Evolutionary conservation across 2,113 vertebrate genomes (phyloP).

Genomic region (Tachycineta bicolor): DNA sequence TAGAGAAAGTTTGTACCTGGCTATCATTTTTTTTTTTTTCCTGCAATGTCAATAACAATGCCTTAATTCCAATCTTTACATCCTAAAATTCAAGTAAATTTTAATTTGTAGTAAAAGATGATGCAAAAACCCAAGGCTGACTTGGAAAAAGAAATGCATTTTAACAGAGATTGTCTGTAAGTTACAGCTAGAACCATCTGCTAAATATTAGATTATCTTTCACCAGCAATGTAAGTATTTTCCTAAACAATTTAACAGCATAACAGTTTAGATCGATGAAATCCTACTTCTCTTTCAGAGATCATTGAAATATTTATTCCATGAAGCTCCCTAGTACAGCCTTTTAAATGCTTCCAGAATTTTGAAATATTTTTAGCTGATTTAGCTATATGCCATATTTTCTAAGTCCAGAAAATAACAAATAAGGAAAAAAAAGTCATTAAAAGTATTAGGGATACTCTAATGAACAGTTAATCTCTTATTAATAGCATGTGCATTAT

Average conservation of each 20-base stretch:
- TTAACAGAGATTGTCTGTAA: not conserved
- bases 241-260: not conserved
- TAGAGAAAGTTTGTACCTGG: not conserved
- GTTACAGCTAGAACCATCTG: not conserved
- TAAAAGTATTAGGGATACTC: not conserved
- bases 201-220: not conserved
- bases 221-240: not conserved
- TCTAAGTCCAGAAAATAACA: not conserved
- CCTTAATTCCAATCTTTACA: not conserved
- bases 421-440: not conserved
- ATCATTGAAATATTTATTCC: not conserved
- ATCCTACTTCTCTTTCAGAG: not conserved
- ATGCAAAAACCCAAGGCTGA: rapidly evolving
- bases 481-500: not conserved
- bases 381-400: not conserved
- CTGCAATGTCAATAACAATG: not conserved
- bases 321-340: not conserved
- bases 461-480: not conserved
- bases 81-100: not conserved
- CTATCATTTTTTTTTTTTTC: not conserved
- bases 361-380: not conserved
- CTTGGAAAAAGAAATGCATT: not conserved
- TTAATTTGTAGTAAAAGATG: not conserved
- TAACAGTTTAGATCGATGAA: not conserved
- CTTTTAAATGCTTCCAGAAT: not conserved